Evolutionary conservation across 2,888 invertebrate species (phyloP).

Genomic region (Vanessa cardui): DNA sequence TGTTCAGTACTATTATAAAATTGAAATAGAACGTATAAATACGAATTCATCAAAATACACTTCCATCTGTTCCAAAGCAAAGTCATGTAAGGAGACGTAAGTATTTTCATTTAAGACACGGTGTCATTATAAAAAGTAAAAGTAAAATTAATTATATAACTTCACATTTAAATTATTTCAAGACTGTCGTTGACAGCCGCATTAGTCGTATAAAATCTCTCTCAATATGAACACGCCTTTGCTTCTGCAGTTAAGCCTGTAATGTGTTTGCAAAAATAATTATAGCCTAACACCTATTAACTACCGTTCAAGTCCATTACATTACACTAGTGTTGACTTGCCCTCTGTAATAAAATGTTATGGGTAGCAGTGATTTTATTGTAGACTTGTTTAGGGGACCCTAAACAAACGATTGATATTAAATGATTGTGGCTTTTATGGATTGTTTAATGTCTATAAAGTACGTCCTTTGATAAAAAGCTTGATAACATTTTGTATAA

Average conservation of each 20-base stretch:
- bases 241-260: slow-evolving; percentile 12
- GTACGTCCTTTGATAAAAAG: slow-evolving; percentile 10
- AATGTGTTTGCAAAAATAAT: slow-evolving; percentile 12
- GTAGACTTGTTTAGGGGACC: slow-evolving; percentile 12
- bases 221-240: background rate
- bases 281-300: slow-evolving; percentile 23
- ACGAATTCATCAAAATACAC: too few species aligned
- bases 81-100: too few species aligned
- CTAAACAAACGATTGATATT: slow-evolving; percentile 7
- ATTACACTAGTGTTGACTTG: slow-evolving; percentile 17
- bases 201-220: background rate
- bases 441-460: background rate
- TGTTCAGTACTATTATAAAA: too few species aligned
- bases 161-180: too few species aligned
- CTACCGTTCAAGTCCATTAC: slow-evolving; percentile 16
- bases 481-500: background rate
- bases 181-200: background rate
- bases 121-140: too few species aligned
- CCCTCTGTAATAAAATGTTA: slow-evolving; percentile 22
- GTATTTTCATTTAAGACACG: too few species aligned
- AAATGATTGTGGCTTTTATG: slow-evolving; percentile 1
- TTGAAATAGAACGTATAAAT: too few species aligned
- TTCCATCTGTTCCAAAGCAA: too few species aligned
- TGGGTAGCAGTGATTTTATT: slow-evolving; percentile 8
- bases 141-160: too few species aligned